Conservation (phyloP, 2,888 invertebrate species). For the Microchrysa polita region DNA sequence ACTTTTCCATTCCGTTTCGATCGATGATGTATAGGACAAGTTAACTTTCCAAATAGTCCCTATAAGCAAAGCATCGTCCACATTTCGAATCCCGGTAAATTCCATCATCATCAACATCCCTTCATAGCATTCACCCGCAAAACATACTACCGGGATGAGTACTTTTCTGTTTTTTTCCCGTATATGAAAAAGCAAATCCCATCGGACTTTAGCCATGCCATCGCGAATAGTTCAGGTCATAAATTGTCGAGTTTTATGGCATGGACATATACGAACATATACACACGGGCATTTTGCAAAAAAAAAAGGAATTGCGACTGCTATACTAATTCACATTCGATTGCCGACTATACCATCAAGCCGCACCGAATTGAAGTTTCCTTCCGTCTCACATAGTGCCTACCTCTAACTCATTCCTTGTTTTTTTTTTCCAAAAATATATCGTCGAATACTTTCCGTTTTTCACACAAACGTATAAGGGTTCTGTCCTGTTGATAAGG, state of each 20-base stretch:
- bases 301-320: background rate
- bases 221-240: slow-evolving; percentile 29
- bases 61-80: too few species aligned
- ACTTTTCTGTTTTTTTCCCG: background rate
- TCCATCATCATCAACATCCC: background rate
- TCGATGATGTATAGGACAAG: too few species aligned
- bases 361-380: background rate
- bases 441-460: background rate
- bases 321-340: slow-evolving; percentile 4
- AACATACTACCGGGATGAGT: background rate
- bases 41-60: too few species aligned
- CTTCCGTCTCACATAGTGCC: background rate
- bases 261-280: background rate
- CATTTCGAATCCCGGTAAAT: too few species aligned
- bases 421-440: too few species aligned
- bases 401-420: too few species aligned
- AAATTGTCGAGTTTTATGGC: slow-evolving; percentile 9
- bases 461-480: background rate
- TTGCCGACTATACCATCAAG: background rate
- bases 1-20: too few species aligned
- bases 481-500: background rate
- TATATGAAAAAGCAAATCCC: background rate
- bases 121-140: background rate
- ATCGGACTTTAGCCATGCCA: slow-evolving; percentile 13
- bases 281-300: background rate